phyloP scores from a whole-genome alignment of 2,888 invertebrate species.

The Epinotia ramella region DNA sequence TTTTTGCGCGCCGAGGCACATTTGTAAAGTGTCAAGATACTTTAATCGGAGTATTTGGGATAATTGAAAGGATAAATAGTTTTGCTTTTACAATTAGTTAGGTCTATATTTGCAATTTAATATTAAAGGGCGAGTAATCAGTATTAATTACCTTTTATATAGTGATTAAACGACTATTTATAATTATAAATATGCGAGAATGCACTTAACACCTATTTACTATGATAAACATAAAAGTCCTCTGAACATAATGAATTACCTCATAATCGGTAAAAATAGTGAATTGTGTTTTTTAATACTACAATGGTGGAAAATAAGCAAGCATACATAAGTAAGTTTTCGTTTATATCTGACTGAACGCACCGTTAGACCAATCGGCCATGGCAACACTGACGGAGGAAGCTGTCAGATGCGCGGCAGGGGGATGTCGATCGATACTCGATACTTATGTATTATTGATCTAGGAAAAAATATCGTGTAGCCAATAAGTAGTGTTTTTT shows the following conservation, averaged over 20 bases:
- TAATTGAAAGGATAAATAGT: conserved; percentile 35
- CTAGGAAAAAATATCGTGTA: too few species aligned
- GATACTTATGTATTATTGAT: too few species aligned
- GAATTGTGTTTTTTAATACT: too few species aligned
- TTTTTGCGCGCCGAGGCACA: conserved; percentile 58
- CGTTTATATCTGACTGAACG: too few species aligned
- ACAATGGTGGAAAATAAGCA: too few species aligned
- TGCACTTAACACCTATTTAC: neutral
- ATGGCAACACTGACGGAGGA: too few species aligned
- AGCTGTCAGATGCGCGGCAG: too few species aligned
- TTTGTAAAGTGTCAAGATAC: conserved; percentile 45
- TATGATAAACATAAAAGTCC: neutral
- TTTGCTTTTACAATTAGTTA: conserved; percentile 6
- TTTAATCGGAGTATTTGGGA: conserved; percentile 29
- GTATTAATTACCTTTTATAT: conserved; percentile 23
- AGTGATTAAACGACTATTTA: conserved; percentile 8
- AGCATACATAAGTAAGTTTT: too few species aligned
- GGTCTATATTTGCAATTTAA: conserved; percentile 5
- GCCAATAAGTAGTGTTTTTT: too few species aligned
- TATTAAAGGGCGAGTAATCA: conserved; percentile 23
- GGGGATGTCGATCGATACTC: too few species aligned
- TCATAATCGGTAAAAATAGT: neutral
- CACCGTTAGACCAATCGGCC: too few species aligned
- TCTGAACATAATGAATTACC: neutral
- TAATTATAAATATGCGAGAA: conserved; percentile 12